These are phyloP conservation scores for Paralvinella palmiformis DNA, from an alignment of 1,140 invertebrate species.

Conservation along the genomic window DNA sequence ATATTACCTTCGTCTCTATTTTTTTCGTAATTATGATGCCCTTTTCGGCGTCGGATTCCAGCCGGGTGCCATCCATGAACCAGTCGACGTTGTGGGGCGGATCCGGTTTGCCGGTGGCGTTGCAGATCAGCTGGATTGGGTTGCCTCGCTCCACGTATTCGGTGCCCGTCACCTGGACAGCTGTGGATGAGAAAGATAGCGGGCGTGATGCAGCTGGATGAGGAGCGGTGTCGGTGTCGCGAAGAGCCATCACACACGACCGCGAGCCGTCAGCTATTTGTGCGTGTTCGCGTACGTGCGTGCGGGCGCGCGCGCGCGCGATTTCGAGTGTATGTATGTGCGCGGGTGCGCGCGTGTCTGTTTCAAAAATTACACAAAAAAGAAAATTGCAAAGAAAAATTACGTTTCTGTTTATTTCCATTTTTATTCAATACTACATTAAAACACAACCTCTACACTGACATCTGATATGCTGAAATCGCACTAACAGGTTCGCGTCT, in stretches of 20 bases:
- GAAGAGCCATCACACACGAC: neutral
- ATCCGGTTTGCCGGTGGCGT: slow-evolving; percentile 32
- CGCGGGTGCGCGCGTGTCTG: too few species aligned
- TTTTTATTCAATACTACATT: too few species aligned
- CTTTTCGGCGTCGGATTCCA: slow-evolving; percentile 24
- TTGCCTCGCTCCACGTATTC: slow-evolving; percentile 34
- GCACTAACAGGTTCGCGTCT: too few species aligned
- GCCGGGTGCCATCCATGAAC: slow-evolving; percentile 34
- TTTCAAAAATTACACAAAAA: too few species aligned
- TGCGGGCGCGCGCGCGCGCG: too few species aligned
- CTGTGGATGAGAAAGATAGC: slow-evolving; percentile 23
- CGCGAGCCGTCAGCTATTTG: too few species aligned
- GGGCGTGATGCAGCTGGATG: neutral
- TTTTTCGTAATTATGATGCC: slow-evolving; percentile 32
- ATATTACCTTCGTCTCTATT: slow-evolving; percentile 22
- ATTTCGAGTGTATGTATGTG: too few species aligned
- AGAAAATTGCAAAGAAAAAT: too few species aligned
- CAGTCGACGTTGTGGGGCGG: slow-evolving; percentile 38
- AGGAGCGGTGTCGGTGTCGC: neutral
- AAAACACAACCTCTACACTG: too few species aligned
- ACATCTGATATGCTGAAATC: too few species aligned
- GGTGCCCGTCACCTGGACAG: slow-evolving; percentile 29
- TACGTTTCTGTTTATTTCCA: too few species aligned
- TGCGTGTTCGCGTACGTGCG: too few species aligned
- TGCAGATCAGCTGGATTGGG: slow-evolving; percentile 30